Percentiles rank a stretch among this genome's conserved stretches.
Conservation (phyloP, 2,113 vertebrate genomes). For the Pangasianodon hypophthalmus region DNA sequence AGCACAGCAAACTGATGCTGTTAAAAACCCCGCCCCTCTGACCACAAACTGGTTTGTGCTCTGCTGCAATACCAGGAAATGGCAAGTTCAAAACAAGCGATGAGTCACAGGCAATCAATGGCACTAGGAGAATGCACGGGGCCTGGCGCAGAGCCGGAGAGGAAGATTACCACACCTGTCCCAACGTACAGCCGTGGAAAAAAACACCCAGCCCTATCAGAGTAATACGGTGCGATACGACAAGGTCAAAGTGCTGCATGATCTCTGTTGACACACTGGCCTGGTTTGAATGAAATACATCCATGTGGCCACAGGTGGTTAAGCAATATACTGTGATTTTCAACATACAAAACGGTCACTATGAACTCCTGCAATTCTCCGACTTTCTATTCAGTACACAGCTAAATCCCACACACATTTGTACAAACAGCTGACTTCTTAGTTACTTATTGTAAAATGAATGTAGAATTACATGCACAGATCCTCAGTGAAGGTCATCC, state of each 20-base stretch:
- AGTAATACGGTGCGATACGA: neutral
- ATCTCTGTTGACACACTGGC: conserved; percentile 62
- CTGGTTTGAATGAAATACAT: conserved; percentile 59
- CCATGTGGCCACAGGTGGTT: neutral
- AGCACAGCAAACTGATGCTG: conserved; percentile 33
- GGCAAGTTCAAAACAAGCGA: conserved; percentile 54
- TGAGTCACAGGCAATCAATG: conserved; percentile 34
- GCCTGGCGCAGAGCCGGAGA: conserved; percentile 28
- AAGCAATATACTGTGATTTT: neutral
- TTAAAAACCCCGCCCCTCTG: conserved; percentile 35
- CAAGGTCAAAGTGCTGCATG: conserved; percentile 36
- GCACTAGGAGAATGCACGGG: conserved; percentile 28
- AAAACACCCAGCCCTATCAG: conserved; percentile 17
- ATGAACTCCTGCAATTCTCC: neutral
- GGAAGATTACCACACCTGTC: conserved; percentile 51
- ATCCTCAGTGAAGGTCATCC: neutral
- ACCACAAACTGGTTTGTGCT: conserved; percentile 48
- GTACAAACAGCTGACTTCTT: neutral
- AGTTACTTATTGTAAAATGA: neutral
- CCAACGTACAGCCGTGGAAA: conserved; percentile 22
- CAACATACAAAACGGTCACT: neutral
- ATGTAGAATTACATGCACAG: neutral
- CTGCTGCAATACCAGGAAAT: conserved; percentile 54
- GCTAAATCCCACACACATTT: neutral
- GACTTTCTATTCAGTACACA: neutral